Evolutionary conservation across 2,113 vertebrate species (phyloP), one percentile per base, ranked within the genome.

Genomic region (Australoheros scitulus): DNA sequence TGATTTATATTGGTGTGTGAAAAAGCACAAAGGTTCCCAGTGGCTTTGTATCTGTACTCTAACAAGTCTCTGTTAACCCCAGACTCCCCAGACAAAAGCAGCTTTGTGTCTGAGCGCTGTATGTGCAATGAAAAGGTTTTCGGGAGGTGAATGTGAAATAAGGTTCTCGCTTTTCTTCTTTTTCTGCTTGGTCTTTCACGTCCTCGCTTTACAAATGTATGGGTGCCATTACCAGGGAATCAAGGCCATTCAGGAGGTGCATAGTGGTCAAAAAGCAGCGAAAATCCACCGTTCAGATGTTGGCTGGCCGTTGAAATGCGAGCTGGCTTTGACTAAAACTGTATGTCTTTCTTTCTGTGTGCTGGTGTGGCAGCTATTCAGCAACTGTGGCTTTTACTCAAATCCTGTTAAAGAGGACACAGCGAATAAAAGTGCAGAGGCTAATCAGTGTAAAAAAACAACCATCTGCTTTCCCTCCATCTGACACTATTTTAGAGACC

Each of bases 81-180:
- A 83, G 82, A 75, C 76, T 85, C 56, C 55, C 68, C 64, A 57
- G 58, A 94, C 93, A 94, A 94, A 92, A 92, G 91, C 82, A 68
- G 78, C 91, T 91, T 93, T 93, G 91, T 92, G 85, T 87, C 60
- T 79, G 65, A 47, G 86, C 50, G 82, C 88, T 89, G 74, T 80
- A 70, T 78, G 65, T 81, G 86, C 61, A 41, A 41, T 92, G 91
- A 94, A 93, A 93, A 89, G 89, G 81, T 89, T 90, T 89, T 88
- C 70, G 26, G 87, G 90, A 92, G 86, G 88, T 90, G 93, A 92
- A 94, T 94, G 80, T 85, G 82, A 92, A 93, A 91, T 91, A 84
- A 93, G 90, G 86, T 87, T 87, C 78, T 85, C 63, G 83, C 80
- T 87, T 91, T 92, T 91, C 83, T 89, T 85, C 80, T 65, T 70